These are phyloP conservation scores for Tachysurus fulvidraco DNA, from an alignment of 2,113 vertebrate species.

Conservation along the genomic window DNA sequence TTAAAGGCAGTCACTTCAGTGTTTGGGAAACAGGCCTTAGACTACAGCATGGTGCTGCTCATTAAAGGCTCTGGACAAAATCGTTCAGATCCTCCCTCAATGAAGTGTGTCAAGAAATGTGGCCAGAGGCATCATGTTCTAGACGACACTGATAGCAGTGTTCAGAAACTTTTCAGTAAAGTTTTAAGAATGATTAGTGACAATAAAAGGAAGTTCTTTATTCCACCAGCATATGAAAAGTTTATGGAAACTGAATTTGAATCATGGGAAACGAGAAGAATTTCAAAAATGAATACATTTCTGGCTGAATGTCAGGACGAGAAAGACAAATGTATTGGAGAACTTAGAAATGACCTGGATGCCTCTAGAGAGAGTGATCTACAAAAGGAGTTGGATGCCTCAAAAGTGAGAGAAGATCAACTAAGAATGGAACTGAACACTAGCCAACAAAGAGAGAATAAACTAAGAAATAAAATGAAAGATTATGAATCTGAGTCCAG, in stretches of 20 bases:
- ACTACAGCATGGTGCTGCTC: not conserved
- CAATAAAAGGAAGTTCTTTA: not conserved
- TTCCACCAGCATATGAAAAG: not conserved
- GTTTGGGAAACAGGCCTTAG: slow-evolving; percentile 6
- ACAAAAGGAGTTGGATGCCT: too few relatives aligned
- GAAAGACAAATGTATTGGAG: not conserved
- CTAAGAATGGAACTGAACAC: not conserved
- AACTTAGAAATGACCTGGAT: not conserved
- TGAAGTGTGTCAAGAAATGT: not conserved
- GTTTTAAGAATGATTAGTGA: not conserved
- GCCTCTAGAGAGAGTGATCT: too few relatives aligned
- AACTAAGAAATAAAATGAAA: not conserved
- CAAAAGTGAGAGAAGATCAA: too few relatives aligned
- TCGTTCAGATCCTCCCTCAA: not conserved
- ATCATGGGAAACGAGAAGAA: not conserved
- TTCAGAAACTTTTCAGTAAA: not conserved
- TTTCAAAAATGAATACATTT: not conserved
- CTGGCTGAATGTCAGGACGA: not conserved
- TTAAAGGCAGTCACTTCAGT: not conserved
- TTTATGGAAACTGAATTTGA: slow-evolving; percentile 1
- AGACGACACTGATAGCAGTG: slow-evolving; percentile 6
- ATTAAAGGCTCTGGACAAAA: not conserved
- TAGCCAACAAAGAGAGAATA: not conserved
- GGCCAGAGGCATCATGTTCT: not conserved
- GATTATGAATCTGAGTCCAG: not conserved